Evolutionary conservation across 1,140 invertebrate genomes (phyloP).

Genomic region (Drosophila ambigua): DNA sequence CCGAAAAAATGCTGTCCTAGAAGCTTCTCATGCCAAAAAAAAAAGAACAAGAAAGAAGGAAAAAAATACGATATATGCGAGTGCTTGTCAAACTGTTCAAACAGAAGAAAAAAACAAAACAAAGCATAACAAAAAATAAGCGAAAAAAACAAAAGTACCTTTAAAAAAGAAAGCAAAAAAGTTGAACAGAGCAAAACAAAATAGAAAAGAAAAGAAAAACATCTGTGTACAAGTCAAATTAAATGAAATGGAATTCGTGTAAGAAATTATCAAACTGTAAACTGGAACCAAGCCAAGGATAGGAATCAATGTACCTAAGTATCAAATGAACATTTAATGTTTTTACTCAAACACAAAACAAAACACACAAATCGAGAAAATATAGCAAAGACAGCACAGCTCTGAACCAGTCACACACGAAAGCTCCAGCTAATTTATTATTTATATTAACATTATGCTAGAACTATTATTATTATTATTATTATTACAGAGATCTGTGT

Average conservation of each 20-base stretch:
- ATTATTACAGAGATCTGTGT: slow-evolving; percentile 2
- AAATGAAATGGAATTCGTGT: slow-evolving; percentile 22
- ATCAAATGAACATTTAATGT: slow-evolving; percentile 55
- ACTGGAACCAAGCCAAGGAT: slow-evolving; percentile 58
- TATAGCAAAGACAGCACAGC: slow-evolving; percentile 36
- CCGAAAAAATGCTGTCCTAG: slow-evolving; percentile 63
- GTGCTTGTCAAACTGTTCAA: slow-evolving; percentile 24
- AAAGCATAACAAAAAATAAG: slow-evolving; percentile 28
- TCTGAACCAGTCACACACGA: slow-evolving; percentile 11
- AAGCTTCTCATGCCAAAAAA: slow-evolving; percentile 80
- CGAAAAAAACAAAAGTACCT: slow-evolving; percentile 54
- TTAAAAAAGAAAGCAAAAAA: slow-evolving; percentile 16
- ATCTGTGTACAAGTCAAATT: slow-evolving; percentile 58
- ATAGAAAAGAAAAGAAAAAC: slow-evolving; percentile 21
- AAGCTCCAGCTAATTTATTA: slow-evolving; percentile 52
- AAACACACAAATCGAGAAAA: too few relatives aligned
- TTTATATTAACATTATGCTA: slow-evolving; percentile 26
- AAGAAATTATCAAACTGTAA: slow-evolving; percentile 58
- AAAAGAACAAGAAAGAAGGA: slow-evolving; percentile 18
- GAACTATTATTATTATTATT: neutral
- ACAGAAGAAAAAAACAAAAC: slow-evolving; percentile 23
- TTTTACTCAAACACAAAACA: slow-evolving; percentile 24
- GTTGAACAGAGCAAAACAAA: slow-evolving; percentile 25
- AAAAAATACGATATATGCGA: neutral
- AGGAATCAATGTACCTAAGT: slow-evolving; percentile 59